phyloP scores from a whole-genome alignment of 2,797 vertebrate species.

The Clarias fuscus region DNA sequence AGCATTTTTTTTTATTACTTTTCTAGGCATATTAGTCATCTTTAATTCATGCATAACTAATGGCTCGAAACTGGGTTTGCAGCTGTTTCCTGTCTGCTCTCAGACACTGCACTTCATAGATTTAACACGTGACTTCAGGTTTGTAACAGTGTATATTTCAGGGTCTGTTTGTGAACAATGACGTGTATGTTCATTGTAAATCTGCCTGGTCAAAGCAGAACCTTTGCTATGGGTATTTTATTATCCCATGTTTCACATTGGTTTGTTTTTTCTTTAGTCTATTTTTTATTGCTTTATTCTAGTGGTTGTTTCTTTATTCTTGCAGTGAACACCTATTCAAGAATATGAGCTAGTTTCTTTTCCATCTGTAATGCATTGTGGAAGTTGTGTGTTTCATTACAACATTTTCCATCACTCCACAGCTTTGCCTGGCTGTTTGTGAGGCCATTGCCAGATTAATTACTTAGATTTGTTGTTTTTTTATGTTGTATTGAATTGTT shows the following conservation, averaged over 20 bases:
- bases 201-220: background rate
- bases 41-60: conserved; percentile 24
- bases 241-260: background rate
- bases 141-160: background rate
- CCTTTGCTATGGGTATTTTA: background rate
- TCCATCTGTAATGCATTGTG: conserved; percentile 21
- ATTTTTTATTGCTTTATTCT: background rate
- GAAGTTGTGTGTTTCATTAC: conserved; percentile 24
- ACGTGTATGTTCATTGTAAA: background rate
- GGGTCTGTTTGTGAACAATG: background rate
- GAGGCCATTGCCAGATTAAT: conserved; percentile 2
- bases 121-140: background rate
- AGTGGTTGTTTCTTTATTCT: background rate
- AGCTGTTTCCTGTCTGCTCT: conserved; percentile 15
- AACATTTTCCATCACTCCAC: conserved; percentile 7
- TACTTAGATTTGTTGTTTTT: background rate
- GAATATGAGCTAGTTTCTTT: background rate
- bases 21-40: conserved; percentile 3
- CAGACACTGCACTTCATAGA: background rate
- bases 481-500: background rate
- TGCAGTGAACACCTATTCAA: background rate
- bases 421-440: background rate
- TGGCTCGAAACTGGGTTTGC: background rate
- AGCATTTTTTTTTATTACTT: background rate
- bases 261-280: background rate